phyloP scores from a whole-genome alignment of 2,113 vertebrate genomes.

The Scopus umbretta region DNA sequence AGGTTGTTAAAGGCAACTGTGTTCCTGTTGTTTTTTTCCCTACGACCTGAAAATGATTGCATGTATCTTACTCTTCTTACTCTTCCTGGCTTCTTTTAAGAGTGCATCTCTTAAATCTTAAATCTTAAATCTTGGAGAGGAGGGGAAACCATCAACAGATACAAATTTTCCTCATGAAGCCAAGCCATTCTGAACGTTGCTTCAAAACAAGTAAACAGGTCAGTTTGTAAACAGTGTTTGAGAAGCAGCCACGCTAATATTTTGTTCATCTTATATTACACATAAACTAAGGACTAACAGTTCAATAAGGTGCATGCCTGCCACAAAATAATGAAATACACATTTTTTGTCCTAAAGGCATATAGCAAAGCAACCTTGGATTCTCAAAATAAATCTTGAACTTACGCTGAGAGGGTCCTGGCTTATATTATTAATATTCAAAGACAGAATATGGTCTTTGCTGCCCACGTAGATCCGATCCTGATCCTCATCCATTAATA shows the following conservation, averaged over 20 bases:
- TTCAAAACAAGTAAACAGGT: not conserved
- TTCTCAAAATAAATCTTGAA: constrained; percentile 22
- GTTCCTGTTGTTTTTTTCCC: not conserved
- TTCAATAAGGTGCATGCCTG: not conserved
- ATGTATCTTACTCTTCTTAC: not conserved
- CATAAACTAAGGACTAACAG: not conserved
- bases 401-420: constrained; percentile 88
- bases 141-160: not conserved
- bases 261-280: not conserved
- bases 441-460: constrained; percentile 94
- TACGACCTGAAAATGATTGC: not conserved
- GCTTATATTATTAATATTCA: constrained; percentile 98
- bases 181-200: not conserved
- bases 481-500: constrained; percentile 98
- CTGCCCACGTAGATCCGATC: constrained; percentile 96
- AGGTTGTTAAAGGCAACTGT: not conserved
- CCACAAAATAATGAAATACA: not conserved
- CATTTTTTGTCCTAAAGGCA: not conserved
- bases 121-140: not conserved
- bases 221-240: not conserved
- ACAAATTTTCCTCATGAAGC: not conserved
- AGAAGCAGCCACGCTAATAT: not conserved
- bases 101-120: not conserved
- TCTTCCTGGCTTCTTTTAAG: not conserved
- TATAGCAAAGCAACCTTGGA: not conserved